Base-by-base conservation (phyloP, 2,888 invertebrate genomes). In the Galerucella nymphaeae region DNA sequence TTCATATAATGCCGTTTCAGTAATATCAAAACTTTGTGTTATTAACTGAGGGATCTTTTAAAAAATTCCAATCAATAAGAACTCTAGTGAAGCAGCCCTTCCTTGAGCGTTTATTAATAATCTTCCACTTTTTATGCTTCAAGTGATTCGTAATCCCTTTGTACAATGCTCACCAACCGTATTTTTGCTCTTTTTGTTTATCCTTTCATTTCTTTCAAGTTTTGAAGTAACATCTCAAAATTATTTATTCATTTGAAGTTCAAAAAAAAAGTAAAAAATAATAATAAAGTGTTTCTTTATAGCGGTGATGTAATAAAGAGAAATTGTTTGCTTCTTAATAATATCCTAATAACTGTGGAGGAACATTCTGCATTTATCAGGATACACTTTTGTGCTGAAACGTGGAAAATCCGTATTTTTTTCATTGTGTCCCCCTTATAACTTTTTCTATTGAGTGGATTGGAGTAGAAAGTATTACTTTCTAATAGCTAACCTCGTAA, bases 291-390 rank as follows among this genome's bases (percentile, higher is more conserved):
- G 59, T 59, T 59, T 59, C 59, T 38, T 59, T 38, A 16, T 38
- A 59, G 59, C 59, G 59, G 59, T 59, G 59, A 59, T 38, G 59
- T 59, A 59, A 59, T 59, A 59, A 59, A 59, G 59, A 59, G 59
- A 9, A 23, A 38, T 38, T 59, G 38, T 59, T 38, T 38, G 30
- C n/a, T 30, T 41, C 59, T 23, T 30, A 38, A 38, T n/a, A 41
- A 41, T 41, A 59, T 59, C 59, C 41, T 59, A 59, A 41, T 38
- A 41, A 57, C 18, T 18, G 20, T 16, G 14, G 41, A 30, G 41
- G n/a, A 38, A 59, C 8, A 48, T 48, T 48, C n/a, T n/a, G 48
- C 48, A 48, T 48, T 48, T 48, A 48, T 48, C n/a, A 14, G 14
- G n/a, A 48, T 14, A 48, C 6, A 48, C 8, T 48, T n/a, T 48